Evolutionary conservation across 2,113 vertebrate genomes (phyloP).

Genomic region (Naja naja): DNA sequence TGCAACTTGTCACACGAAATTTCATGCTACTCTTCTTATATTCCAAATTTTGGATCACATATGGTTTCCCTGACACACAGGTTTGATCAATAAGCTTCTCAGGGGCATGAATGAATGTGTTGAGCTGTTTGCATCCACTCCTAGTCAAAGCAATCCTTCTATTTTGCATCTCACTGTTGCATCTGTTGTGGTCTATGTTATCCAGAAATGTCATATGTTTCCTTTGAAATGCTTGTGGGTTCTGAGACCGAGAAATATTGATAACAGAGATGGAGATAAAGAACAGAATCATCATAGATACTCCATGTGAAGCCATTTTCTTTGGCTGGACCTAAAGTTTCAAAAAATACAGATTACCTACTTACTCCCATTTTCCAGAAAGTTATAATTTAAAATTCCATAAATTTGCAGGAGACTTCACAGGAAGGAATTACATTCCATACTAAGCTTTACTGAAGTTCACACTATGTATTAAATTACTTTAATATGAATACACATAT

Average conservation of each 20-base stretch:
- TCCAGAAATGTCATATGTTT: conserved; percentile 6
- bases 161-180: conserved; percentile 7
- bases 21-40: not conserved
- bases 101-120: conserved; percentile 7
- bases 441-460: not conserved
- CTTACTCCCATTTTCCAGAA: not conserved
- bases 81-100: not conserved
- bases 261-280: not conserved
- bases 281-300: not conserved
- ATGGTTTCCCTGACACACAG: not conserved
- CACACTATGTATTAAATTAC: not conserved
- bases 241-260: not conserved
- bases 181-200: conserved; percentile 2
- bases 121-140: not conserved
- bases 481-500: not conserved
- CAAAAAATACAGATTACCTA: not conserved
- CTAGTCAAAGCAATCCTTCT: not conserved
- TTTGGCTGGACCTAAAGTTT: not conserved
- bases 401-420: not conserved
- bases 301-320: not conserved
- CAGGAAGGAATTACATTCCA: not conserved
- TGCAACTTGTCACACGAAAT: conserved; percentile 4
- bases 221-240: not conserved
- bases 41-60: not conserved
- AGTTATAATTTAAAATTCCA: not conserved